Conservation (phyloP, 2,797 vertebrate genomes). For the Pantherophis alleghaniensis region DNA sequence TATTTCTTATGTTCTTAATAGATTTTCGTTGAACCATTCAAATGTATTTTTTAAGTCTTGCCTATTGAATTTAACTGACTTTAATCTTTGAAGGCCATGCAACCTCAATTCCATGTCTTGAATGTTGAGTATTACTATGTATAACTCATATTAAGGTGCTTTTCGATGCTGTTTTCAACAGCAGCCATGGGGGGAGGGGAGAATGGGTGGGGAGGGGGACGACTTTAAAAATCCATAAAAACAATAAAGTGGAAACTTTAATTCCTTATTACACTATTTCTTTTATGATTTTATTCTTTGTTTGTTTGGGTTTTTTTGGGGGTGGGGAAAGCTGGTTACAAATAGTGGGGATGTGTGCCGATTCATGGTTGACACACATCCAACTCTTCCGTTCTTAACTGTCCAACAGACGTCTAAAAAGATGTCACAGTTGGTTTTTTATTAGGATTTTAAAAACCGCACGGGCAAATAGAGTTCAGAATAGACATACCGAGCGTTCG, state of each 20-base stretch:
- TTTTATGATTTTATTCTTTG: conserved; percentile 48
- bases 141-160: conserved; percentile 74
- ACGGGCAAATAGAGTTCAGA: conserved; percentile 55
- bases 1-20: conserved; percentile 43
- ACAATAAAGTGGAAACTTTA: conserved; percentile 57
- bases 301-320: conserved; percentile 19
- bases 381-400: conserved; percentile 6
- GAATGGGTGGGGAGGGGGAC: neutral
- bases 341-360: conserved; percentile 33
- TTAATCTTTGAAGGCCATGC: conserved; percentile 58
- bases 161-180: conserved; percentile 74
- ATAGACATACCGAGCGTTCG: conserved; percentile 74
- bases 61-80: conserved; percentile 50
- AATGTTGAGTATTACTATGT: conserved; percentile 73
- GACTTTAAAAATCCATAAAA: conserved; percentile 51
- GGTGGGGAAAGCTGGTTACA: conserved; percentile 44
- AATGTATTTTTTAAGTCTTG: conserved; percentile 48
- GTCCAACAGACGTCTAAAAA: neutral
- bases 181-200: conserved; percentile 62
- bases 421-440: neutral
- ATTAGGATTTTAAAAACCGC: conserved; percentile 33
- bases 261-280: conserved; percentile 62
- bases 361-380: conserved; percentile 44
- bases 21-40: conserved; percentile 41
- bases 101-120: conserved; percentile 73